Evolutionary conservation across 2,888 invertebrate species (phyloP).

Genomic region (Itoplectis maculator): DNA sequence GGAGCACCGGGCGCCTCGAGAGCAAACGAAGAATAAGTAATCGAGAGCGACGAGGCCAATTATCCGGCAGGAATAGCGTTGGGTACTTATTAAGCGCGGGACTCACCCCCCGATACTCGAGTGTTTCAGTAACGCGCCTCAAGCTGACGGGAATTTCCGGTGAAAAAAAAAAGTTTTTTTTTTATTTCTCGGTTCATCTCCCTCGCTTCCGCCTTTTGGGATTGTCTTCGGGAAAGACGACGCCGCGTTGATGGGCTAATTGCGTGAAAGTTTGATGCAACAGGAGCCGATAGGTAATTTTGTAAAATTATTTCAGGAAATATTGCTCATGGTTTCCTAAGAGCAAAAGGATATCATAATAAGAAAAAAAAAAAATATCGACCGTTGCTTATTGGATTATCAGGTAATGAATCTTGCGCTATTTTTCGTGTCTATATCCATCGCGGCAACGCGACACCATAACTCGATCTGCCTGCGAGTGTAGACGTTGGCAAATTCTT

Average conservation of each 20-base stretch:
- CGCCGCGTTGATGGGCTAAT: background rate
- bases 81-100: conserved; percentile 5
- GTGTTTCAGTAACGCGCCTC: background rate
- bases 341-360: no score
- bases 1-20: background rate
- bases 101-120: background rate
- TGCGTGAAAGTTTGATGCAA: background rate
- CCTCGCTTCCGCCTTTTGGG: background rate
- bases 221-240: background rate
- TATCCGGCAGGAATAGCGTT: conserved; percentile 17
- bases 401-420: background rate
- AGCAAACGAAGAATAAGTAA: conserved; percentile 45
- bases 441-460: background rate
- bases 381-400: no score
- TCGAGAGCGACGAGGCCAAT: conserved; percentile 43
- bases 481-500: conserved; percentile 1
- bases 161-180: background rate
- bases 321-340: no score
- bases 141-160: background rate
- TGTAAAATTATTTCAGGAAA: background rate
- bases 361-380: no score
- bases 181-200: background rate
- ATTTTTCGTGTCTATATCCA: background rate
- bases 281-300: background rate
- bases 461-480: conserved; percentile 5